phyloP scores from a whole-genome alignment of 2,113 vertebrate genomes.

The Syrrhaptes paradoxus region DNA sequence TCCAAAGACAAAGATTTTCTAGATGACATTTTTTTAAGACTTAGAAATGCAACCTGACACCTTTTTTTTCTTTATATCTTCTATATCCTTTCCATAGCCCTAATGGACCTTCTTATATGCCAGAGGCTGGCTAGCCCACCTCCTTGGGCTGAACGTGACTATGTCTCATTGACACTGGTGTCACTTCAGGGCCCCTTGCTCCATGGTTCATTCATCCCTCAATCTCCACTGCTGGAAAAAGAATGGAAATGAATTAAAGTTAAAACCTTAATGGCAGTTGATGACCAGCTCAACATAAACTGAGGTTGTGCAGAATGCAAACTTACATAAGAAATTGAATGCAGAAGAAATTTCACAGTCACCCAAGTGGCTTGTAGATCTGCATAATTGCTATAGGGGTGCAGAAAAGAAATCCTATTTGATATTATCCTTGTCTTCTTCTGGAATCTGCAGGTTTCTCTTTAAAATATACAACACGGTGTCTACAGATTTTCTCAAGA shows the following conservation, averaged over 20 bases:
- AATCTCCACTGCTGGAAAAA: not conserved
- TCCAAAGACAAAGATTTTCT: not conserved
- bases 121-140: not conserved
- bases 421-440: not conserved
- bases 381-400: not conserved
- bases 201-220: not conserved
- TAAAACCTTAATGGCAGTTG: not conserved
- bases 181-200: not conserved
- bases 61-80: not conserved
- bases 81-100: not conserved
- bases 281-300: not conserved
- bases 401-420: not conserved
- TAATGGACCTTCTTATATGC: not conserved
- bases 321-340: not conserved
- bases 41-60: not conserved
- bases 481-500: not conserved
- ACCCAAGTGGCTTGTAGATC: not conserved
- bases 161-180: not conserved
- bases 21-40: not conserved
- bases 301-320: not conserved
- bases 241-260: not conserved
- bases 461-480: not conserved
- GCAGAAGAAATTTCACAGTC: not conserved
- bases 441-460: not conserved
- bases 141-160: not conserved